Base-by-base conservation (phyloP, 2,888 invertebrate species). In the Coenonympha glycerion region DNA sequence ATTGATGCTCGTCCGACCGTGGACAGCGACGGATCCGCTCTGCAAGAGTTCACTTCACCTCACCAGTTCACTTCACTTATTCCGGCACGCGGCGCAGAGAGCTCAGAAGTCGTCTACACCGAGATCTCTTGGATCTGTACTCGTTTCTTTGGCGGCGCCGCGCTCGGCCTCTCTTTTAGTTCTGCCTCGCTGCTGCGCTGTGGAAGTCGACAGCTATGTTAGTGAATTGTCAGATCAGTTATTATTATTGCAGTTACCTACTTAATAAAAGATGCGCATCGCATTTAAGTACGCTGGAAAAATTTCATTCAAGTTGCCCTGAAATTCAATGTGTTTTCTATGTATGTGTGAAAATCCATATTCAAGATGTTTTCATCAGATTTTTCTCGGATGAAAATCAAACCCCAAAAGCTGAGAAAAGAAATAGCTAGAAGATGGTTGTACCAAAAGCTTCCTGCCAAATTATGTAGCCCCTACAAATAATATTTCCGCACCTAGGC, bases 91-190 rank as follows among this genome's bases (percentile, higher is more conserved):
- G n/a, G 16, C 8, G 15, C 8, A 16, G 3, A 3, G 4, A 22
- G 13, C 31, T 50, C 37, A 55, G 53, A 71, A 77, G 49, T 76
- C 74, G 61, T 89, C 90, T 92, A 93, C 73, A 93, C 93, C 53
- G 92, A 92, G 75, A 93, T 93, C 80, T 93, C 93, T 78, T 93
- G 93, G 63, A 93, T 93, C 79, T 93, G 93, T 53, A 93, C 93
- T 68, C 93, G 90, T 76, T 93, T 93, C 79, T 93, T 93, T 61
- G 92, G 87, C 19, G 91, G 73, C 73, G 63, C 73, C 61, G 47
- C 63, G 64, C 44, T 61, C 58, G 76, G 74, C 59, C 82, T 74
- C 80, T 81, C 84, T 65, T 77, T 78, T 66, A 80, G 66, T 63
- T 86, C 86, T 68, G 77, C 72, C 73, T 82, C 87, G 83, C 83